Base-by-base conservation (phyloP, 37 sponge, comb jelly and placozoan species). In the Oopsacas minuta region DNA sequence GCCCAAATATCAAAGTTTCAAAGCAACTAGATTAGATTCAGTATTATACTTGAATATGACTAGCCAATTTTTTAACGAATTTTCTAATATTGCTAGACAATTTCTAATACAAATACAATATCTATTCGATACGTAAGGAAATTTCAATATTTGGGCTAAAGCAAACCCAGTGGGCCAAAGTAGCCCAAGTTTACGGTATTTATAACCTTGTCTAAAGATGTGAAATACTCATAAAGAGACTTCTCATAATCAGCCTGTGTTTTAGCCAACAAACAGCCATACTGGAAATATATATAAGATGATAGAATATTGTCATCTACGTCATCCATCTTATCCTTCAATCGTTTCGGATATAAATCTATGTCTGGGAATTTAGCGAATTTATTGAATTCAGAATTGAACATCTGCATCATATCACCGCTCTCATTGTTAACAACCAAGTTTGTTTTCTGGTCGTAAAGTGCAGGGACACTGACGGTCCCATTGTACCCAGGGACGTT, bases 331-430 rank as follows among this genome's bases (percentile, higher is more conserved):
- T 36, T 82, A 7, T 37, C 39, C 39, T 17, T 36, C 36, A 82
- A 37, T 22, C 1, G 38, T 20, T 82, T 38, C 17, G 83, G 83
- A 17, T 82, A 82, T 7, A 82, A 12, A 30, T 82, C 83, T 22
- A 23, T 10, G 20, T 82, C 36, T 7, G 39, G 38, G 12, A 12
- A 38, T 28, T 82, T 37, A 34, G 39, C 38, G 5, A 82, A 25
- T 17, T 82, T 37, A 30, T 82, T 82, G 39, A 82, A 82, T 38
- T 82, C 83, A 10, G 83, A 8, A 37, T 82, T 82, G 12, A 82
- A 37, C 36, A 82, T 10, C 39, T 37, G 83, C 39, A 82, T 82
- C 20, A 82, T 28, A 1, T 82, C 83, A 7, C 38, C 38, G 20
- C 39, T 38, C 39, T 82, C 83, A 17, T 25, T 82, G n/a, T 82